Conservation (phyloP, 2,888 invertebrate species). For the Eristalinus aeneus region DNA sequence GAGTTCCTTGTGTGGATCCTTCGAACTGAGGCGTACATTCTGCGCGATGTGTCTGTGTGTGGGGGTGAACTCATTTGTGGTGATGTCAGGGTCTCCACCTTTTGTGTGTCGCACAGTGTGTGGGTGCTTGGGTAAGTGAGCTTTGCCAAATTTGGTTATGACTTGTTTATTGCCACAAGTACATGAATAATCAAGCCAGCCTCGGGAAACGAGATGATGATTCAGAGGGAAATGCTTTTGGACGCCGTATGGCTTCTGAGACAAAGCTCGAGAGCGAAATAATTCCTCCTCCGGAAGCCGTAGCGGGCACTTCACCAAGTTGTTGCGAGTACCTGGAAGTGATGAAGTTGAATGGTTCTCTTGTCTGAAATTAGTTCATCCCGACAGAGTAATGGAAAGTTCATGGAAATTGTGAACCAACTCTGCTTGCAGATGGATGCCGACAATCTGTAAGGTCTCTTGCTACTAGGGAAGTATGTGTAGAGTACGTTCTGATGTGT, state of each 20-base stretch:
- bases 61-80: constrained; percentile 40
- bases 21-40: neutral
- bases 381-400: neutral
- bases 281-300: neutral
- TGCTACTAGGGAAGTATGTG: neutral
- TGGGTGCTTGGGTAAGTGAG: neutral
- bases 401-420: neutral
- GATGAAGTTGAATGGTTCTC: neutral
- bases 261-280: neutral
- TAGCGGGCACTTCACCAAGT: neutral
- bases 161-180: constrained; percentile 32
- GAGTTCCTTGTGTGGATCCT: constrained; percentile 6
- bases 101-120: neutral
- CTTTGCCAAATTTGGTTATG: constrained; percentile 54
- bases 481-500: no score
- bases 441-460: neutral
- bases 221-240: neutral
- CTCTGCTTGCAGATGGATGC: neutral
- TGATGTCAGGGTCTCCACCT: constrained; percentile 30
- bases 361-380: neutral
- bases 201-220: neutral
- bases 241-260: neutral
- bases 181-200: constrained; percentile 4
- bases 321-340: neutral
- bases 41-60: constrained; percentile 1